Evolutionary conservation across 2,113 vertebrate genomes (phyloP).

Genomic region (Sphaerodactylus townsendi): DNA sequence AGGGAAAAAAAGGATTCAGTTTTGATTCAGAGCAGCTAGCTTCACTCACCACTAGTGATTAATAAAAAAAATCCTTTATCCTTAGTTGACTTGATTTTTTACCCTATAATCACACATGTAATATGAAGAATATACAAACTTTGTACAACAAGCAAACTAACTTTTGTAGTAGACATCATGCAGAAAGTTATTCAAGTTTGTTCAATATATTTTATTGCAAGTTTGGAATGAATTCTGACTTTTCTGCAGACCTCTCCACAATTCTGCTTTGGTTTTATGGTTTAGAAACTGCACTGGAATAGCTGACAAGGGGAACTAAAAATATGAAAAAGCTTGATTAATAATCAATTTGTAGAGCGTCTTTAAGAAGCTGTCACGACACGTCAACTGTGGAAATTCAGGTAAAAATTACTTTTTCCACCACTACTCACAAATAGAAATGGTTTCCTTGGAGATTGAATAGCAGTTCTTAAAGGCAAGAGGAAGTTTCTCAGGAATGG

Average conservation of each 20-base stretch:
- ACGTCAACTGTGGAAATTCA: conserved; percentile 72
- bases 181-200: background rate
- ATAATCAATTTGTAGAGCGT: conserved; percentile 71
- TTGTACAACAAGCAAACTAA: background rate
- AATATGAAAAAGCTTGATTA: conserved; percentile 71
- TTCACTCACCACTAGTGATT: background rate
- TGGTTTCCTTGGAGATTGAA: conserved; percentile 76
- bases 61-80: background rate
- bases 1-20: background rate
- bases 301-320: conserved; percentile 68
- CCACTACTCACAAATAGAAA: conserved; percentile 72
- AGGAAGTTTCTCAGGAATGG: conserved; percentile 37
- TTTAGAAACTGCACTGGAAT: conserved; percentile 68
- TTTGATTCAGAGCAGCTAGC: background rate
- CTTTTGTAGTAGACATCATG: background rate
- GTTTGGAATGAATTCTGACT: background rate
- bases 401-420: conserved; percentile 76
- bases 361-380: conserved; percentile 73
- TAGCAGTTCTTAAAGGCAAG: conserved; percentile 55
- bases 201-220: background rate
- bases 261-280: conserved; percentile 1
- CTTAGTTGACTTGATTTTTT: background rate
- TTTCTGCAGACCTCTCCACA: background rate
- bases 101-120: background rate
- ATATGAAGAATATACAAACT: background rate